Conservation (phyloP, 2,888 invertebrate species). For the Argyresthia albistria region DNA sequence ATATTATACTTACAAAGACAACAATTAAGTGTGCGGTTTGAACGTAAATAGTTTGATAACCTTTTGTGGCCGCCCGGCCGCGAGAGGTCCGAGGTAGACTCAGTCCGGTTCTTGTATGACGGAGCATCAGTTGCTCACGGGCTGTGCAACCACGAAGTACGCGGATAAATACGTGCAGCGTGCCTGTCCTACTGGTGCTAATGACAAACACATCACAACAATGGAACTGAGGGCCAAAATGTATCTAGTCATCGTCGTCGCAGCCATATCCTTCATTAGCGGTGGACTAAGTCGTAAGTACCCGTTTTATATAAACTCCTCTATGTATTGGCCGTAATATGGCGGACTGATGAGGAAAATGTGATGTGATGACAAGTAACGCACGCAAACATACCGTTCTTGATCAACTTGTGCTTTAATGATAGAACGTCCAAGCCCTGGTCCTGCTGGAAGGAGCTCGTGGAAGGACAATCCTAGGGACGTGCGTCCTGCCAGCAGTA, state of each 20-base stretch:
- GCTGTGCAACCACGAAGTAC: conserved; percentile 18
- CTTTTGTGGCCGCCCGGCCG: background rate
- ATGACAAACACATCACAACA: too few relatives aligned
- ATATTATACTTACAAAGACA: background rate
- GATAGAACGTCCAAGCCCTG: too few relatives aligned
- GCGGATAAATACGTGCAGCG: background rate
- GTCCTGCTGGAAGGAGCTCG: too few relatives aligned
- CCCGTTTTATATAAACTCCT: too few relatives aligned
- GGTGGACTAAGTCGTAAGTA: background rate
- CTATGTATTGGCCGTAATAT: too few relatives aligned
- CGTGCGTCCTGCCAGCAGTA: too few relatives aligned
- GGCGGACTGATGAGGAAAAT: background rate
- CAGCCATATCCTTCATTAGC: background rate
- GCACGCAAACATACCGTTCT: too few relatives aligned
- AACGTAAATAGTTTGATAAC: conserved; percentile 4
- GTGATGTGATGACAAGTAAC: background rate
- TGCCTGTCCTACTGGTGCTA: background rate
- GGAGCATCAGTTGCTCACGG: conserved; percentile 32
- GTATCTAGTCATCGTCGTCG: background rate
- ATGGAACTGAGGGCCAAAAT: background rate
- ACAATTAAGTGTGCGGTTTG: background rate
- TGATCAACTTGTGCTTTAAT: too few relatives aligned
- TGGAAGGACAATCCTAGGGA: too few relatives aligned
- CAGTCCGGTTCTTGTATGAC: conserved; percentile 20
- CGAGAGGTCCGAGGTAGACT: background rate